These are phyloP conservation scores for Ornithoptera priamus DNA, from an alignment of 2,888 invertebrate species.

Conservation along the genomic window DNA sequence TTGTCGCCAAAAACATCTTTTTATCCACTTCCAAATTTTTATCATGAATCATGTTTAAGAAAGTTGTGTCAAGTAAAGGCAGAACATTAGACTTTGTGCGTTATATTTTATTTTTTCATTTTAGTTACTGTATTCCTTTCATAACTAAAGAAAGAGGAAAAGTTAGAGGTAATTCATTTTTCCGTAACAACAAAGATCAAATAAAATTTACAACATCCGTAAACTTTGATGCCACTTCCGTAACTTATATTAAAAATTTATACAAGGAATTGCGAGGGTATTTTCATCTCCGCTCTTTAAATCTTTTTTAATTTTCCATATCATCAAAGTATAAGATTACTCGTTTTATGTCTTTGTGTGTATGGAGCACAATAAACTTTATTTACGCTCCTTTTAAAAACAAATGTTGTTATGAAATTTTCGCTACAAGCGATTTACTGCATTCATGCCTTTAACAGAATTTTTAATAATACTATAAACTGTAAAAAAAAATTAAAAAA, in stretches of 20 bases:
- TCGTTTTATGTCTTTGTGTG: not conserved
- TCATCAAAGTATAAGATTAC: slow-evolving; percentile 2
- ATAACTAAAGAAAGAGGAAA: slow-evolving; percentile 41
- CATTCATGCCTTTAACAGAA: too few species aligned
- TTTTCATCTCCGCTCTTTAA: slow-evolving; percentile 40
- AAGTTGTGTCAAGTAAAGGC: slow-evolving; percentile 6
- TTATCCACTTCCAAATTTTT: not conserved
- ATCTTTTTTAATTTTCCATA: slow-evolving; percentile 31
- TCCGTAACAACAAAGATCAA: slow-evolving; percentile 45
- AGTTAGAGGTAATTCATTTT: slow-evolving; percentile 46
- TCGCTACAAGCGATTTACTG: too few species aligned
- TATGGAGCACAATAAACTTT: too few species aligned
- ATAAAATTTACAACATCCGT: slow-evolving; percentile 49
- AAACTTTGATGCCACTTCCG: slow-evolving; percentile 46
- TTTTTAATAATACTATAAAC: too few species aligned
- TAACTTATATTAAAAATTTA: slow-evolving; percentile 57
- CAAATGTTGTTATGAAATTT: too few species aligned
- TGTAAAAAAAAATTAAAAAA: too few species aligned
- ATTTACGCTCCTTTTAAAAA: too few species aligned
- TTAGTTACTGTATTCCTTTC: slow-evolving; percentile 35
- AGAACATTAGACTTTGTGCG: slow-evolving; percentile 11
- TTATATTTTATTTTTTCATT: slow-evolving; percentile 30
- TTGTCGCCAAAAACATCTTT: not conserved
- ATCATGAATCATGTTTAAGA: slow-evolving; percentile 6
- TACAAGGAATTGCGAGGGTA: slow-evolving; percentile 46